Base-by-base conservation (phyloP, 2,113 vertebrate species). In the Aldabrachelys gigantea region DNA sequence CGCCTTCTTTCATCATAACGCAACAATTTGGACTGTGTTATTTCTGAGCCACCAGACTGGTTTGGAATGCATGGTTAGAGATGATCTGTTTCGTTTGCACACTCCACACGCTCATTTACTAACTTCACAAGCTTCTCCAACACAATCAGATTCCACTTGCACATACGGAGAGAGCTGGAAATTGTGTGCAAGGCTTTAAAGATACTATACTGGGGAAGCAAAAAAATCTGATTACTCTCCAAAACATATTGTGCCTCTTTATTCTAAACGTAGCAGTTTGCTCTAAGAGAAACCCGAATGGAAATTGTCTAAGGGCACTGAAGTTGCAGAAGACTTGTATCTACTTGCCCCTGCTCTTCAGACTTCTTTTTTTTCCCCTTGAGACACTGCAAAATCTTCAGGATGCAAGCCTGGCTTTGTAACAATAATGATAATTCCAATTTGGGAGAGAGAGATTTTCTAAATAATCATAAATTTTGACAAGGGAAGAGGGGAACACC, bases 221-320 rank as follows among this genome's bases (percentile, higher is more conserved):
- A 54, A 25, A 31, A 29, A 47, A 52, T 2, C 52, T 5, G 9
- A 3, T 2, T 17, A 1, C 19, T 50, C 47, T 1, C 80, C n/a
- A 2, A 41, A 85, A 79, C 0, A 8, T 1, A 5, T 2, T 54
- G 41, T 4, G 14, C 8, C 0, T 3, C 17, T 76, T 65, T 41
- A 27, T 47, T 5, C 53, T 76, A 5, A 44, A 78, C 5, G 6
- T 24, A 5, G 16, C 24, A 1, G 56, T 57, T 6, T 5, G 21
- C 49, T n/a, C 11, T 2, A 3, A 6, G 80, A 44, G 6, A 62
- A 89, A 25, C 2, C 0, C 3, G 53, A 0, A 1, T 0, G 19
- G 53, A 54, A 83, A 90, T 21, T 3, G 41, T 12, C 41, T 6
- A 0, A 1, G 19, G 80, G 80, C 52, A n/a, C 11, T 4, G 29